A percentile compares a stretch with the other conserved stretches of the same genome.
Conservation (phyloP, 1,140 invertebrate species). For the Orius insidiosus region DNA sequence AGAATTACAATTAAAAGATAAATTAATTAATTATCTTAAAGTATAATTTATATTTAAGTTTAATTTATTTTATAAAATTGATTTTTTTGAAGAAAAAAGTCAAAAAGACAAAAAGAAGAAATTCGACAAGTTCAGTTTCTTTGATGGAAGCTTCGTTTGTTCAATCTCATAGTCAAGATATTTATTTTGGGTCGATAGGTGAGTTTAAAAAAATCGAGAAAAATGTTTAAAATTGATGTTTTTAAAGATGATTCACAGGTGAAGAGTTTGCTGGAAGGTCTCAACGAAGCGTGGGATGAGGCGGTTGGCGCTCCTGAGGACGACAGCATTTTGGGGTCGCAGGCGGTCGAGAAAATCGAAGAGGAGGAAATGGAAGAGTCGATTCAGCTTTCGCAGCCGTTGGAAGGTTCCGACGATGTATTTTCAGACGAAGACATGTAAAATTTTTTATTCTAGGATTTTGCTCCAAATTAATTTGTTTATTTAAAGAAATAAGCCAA, state of each 20-base stretch:
- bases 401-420: background rate
- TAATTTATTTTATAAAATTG: background rate
- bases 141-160: background rate
- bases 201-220: too few species aligned
- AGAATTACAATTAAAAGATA: conserved; percentile 9
- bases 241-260: conserved; percentile 10
- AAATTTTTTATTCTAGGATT: too few species aligned
- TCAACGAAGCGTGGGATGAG: conserved; percentile 8
- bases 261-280: conserved; percentile 1
- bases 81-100: too few species aligned
- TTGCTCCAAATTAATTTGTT: too few species aligned
- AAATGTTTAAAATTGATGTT: too few species aligned
- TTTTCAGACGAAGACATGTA: background rate
- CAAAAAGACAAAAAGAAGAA: too few species aligned
- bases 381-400: background rate
- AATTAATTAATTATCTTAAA: conserved; percentile 12
- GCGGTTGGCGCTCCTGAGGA: conserved; percentile 14
- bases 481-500: conserved; percentile 1
- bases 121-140: background rate
- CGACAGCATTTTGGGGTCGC: conserved; percentile 19
- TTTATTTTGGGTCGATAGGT: background rate
- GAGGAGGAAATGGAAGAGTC: background rate
- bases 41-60: background rate
- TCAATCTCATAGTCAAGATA: background rate
- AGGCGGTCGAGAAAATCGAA: conserved; percentile 2